Evolutionary conservation across 2,113 vertebrate genomes (phyloP).

Genomic region (Enhydra lutris): DNA sequence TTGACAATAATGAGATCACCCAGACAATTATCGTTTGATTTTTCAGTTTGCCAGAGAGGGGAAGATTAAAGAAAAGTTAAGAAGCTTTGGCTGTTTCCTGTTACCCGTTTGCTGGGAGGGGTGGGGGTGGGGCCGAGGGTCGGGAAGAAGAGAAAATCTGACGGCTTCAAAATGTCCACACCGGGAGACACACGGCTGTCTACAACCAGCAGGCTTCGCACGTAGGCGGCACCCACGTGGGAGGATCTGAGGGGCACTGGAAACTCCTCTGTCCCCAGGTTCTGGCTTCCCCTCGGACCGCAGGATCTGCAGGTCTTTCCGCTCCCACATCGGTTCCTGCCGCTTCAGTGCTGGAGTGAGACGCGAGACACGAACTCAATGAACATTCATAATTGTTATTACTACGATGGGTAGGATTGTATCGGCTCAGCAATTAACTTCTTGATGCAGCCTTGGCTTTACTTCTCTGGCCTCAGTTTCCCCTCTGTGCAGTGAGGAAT

Average conservation of each 20-base stretch:
- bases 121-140: background rate
- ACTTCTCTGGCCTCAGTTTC: background rate
- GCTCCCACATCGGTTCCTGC: background rate
- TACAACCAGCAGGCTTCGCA: fast-evolving
- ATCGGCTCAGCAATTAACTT: background rate
- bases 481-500: background rate
- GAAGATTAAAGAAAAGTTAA: constrained; percentile 86
- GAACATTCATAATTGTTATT: background rate
- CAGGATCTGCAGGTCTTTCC: background rate
- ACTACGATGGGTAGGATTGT: background rate
- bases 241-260: background rate
- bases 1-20: constrained; percentile 87
- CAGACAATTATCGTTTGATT: constrained; percentile 85
- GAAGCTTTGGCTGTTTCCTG: constrained; percentile 83
- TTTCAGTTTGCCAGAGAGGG: constrained; percentile 80
- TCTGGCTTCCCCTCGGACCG: fast-evolving
- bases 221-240: fast-evolving
- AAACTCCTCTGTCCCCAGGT: no score
- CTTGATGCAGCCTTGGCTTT: background rate
- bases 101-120: constrained; percentile 76
- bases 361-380: background rate
- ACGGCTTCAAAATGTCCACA: background rate
- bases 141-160: background rate
- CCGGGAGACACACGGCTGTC: background rate
- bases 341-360: background rate